Conservation (phyloP, 2,797 vertebrate species). For the Chlorospingus semifuscus region DNA sequence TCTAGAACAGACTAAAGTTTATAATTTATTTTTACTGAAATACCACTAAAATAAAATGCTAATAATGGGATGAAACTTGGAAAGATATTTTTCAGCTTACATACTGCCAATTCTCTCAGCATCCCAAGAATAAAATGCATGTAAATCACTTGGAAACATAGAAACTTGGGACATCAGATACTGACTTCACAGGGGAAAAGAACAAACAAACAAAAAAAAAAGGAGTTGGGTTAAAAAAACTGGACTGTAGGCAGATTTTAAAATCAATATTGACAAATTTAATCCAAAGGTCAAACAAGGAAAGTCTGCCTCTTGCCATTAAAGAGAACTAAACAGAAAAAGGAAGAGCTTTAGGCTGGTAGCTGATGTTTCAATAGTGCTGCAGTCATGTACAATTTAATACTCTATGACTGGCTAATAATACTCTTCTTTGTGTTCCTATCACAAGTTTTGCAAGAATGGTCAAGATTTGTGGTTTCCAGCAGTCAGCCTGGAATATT, state of each 20-base stretch:
- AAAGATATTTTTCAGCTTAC: background rate
- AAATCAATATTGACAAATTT: conserved; percentile 2
- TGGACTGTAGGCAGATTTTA: background rate
- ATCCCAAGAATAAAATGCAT: background rate
- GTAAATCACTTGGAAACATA: background rate
- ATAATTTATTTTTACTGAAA: background rate
- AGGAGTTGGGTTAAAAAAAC: background rate
- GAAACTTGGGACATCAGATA: background rate
- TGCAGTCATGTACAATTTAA: conserved; percentile 31
- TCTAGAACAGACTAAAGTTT: background rate
- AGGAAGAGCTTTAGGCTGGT: background rate
- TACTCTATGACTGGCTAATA: conserved; percentile 12
- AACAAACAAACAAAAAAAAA: background rate
- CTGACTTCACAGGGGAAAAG: background rate
- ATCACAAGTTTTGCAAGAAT: conserved; percentile 14
- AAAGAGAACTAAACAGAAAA: background rate
- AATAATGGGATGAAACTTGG: background rate
- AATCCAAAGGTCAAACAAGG: background rate
- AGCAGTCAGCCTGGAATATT: background rate
- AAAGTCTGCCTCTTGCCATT: background rate
- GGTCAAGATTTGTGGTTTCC: conserved; percentile 9
- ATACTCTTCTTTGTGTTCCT: background rate
- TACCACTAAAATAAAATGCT: background rate
- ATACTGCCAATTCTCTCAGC: background rate
- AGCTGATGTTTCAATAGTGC: background rate